Evolutionary conservation across 2,113 vertebrate genomes (phyloP), one percentile per base, ranked within the genome.

Genomic region (Lathamus discolor): DNA sequence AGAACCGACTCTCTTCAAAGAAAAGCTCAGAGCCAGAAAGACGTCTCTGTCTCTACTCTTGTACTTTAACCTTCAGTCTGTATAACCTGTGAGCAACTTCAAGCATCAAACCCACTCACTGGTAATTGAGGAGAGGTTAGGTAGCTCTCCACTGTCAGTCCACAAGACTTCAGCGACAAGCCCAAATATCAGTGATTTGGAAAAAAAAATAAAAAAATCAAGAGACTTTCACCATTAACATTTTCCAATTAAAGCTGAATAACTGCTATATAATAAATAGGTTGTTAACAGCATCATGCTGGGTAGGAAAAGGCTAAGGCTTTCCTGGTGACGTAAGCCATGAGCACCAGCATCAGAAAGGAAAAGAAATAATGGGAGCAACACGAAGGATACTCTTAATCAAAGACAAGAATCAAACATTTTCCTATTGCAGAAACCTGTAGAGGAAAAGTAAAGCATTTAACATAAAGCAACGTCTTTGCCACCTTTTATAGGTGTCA

Each of bases 1-100:
- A 88, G 66, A 95, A 66, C 44, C 37, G 73, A 72, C n/a, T 92
- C 83, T 86, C 93, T 93, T 93, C 93, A 96, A 94, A 96, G 57
- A 66, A 72, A 83, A 18, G 49, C 73, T 90, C 62, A 73, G 90
- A 93, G 90, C 62, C 81, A 88, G 83, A 78, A 64, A 76, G 86
- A 94, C 2, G 6, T 82, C 69, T 93, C 73, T 37, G 57, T 88
- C 92, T 95, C 88, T 88, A 54, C 74, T 70, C 76, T 78, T 78
- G 46, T 87, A 69, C 91, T 92, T 94, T 90, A 92, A 96, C 85
- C 90, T 93, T 78, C 95, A n/a, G 31, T 81, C 93, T 90, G 77
- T 86, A 82, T 41, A 94, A 96, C 77, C 83, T 75, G 74, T 86
- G 80, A 83, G 76, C 89, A 89, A 92, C 93, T 95, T 89, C 91